Evolutionary conservation across 2,888 invertebrate genomes (phyloP).

Genomic region (Punctoribates punctum): DNA sequence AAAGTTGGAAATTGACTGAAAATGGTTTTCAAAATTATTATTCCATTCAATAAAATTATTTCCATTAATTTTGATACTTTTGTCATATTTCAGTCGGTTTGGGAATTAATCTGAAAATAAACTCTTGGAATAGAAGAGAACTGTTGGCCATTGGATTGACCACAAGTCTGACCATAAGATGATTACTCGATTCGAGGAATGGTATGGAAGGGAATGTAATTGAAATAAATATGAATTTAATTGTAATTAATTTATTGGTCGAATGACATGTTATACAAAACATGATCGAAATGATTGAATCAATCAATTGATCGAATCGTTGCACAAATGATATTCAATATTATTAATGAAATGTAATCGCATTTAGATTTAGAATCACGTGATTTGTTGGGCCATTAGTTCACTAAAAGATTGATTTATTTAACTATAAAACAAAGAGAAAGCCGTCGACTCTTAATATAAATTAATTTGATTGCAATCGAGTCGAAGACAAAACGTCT

Average conservation of each 20-base stretch:
- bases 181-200: too few species aligned
- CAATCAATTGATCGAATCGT: not conserved
- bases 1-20: too few species aligned
- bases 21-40: too few species aligned
- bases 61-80: too few species aligned
- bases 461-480: slow-evolving; percentile 23
- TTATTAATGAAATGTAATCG: not conserved
- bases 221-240: not conserved
- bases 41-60: too few species aligned
- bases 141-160: too few species aligned
- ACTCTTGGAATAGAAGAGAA: too few species aligned
- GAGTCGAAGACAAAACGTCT: not conserved
- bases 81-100: too few species aligned
- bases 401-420: slow-evolving; percentile 29
- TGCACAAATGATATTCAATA: slow-evolving; percentile 19
- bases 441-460: slow-evolving; percentile 9
- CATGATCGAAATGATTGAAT: slow-evolving; percentile 25
- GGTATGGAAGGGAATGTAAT: too few species aligned
- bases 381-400: slow-evolving; percentile 19
- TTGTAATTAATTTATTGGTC: not conserved
- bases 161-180: too few species aligned
- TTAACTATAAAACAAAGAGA: slow-evolving; percentile 14
- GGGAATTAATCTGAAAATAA: too few species aligned
- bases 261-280: slow-evolving; percentile 34
- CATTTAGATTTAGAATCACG: slow-evolving; percentile 9